Evolutionary conservation across 2,797 vertebrate species (phyloP).

Genomic region (Liasis olivaceus): DNA sequence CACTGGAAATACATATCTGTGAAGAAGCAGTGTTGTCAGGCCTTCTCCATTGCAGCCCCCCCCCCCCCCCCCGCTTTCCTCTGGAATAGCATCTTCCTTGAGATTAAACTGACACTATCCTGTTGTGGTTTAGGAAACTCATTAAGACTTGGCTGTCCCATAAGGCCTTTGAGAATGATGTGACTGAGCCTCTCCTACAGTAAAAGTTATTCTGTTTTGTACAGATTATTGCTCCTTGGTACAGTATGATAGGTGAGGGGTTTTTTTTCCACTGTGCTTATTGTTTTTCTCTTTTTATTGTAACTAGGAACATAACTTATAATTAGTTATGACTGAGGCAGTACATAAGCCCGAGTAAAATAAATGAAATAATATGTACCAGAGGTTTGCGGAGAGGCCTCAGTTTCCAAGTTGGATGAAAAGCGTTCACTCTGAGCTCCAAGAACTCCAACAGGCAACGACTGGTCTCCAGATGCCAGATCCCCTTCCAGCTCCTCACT

Average conservation of each 20-base stretch:
- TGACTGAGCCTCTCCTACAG: neutral
- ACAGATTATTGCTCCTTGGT: neutral
- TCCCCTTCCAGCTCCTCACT: slow-evolving; percentile 93
- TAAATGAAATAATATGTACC: slow-evolving; percentile 68
- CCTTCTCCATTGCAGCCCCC: neutral
- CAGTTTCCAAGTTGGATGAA: slow-evolving; percentile 86
- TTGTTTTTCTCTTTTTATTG: neutral
- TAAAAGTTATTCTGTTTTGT: neutral
- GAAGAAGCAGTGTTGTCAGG: neutral
- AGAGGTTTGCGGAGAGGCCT: slow-evolving; percentile 91
- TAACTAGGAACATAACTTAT: neutral
- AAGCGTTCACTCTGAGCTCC: slow-evolving; percentile 88
- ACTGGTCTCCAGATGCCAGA: slow-evolving; percentile 89
- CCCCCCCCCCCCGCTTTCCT: neutral
- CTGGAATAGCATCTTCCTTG: neutral
- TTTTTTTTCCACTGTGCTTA: neutral
- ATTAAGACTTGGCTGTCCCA: neutral
- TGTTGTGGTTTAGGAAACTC: neutral
- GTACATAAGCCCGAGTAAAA: neutral
- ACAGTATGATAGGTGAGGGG: neutral
- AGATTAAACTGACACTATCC: neutral
- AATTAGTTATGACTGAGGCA: neutral
- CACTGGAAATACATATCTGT: neutral
- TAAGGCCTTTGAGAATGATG: neutral
- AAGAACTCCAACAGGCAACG: slow-evolving; percentile 89